phyloP scores from a whole-genome alignment of 2,888 invertebrate genomes.

The Hyposoter dolosus region DNA sequence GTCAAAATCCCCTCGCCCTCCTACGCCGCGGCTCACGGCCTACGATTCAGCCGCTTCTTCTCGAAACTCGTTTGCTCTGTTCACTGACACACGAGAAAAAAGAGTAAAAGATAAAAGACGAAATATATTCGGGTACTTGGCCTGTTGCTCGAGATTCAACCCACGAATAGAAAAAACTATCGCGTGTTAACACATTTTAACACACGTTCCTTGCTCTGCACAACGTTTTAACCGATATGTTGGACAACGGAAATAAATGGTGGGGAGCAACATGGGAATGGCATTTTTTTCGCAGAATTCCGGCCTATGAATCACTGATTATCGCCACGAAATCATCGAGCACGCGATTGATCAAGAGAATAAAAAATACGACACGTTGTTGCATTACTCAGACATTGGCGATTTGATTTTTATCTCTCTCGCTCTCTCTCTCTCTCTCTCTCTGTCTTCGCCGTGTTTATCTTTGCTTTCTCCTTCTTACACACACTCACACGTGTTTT shows the following conservation, averaged over 20 bases:
- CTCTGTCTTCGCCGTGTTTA: not conserved
- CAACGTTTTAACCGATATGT: not conserved
- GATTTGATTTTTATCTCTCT: not conserved
- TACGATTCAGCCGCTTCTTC: not conserved
- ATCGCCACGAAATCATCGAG: constrained; percentile 22
- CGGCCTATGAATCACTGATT: constrained; percentile 36
- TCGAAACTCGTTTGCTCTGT: constrained; percentile 13
- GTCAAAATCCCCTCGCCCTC: constrained; percentile 19
- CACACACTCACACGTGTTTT: constrained; percentile 30
- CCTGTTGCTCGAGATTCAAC: not conserved
- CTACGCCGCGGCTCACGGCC: not conserved
- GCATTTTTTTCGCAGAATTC: not conserved
- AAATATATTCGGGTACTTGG: not conserved
- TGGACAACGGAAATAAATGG: not conserved
- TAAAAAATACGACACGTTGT: not conserved
- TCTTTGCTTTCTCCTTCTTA: not conserved
- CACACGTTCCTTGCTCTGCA: not conserved
- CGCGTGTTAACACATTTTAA: constrained; percentile 7
- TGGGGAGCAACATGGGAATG: not conserved
- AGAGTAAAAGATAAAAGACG: not conserved
- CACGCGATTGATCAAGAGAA: not conserved
- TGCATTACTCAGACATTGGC: constrained; percentile 10
- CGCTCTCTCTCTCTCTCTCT: not conserved
- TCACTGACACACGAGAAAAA: constrained; percentile 37
- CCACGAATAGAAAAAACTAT: constrained; percentile 8